Evolutionary conservation across 2,797 vertebrate genomes (phyloP).

Genomic region (Sebastes cheni): DNA sequence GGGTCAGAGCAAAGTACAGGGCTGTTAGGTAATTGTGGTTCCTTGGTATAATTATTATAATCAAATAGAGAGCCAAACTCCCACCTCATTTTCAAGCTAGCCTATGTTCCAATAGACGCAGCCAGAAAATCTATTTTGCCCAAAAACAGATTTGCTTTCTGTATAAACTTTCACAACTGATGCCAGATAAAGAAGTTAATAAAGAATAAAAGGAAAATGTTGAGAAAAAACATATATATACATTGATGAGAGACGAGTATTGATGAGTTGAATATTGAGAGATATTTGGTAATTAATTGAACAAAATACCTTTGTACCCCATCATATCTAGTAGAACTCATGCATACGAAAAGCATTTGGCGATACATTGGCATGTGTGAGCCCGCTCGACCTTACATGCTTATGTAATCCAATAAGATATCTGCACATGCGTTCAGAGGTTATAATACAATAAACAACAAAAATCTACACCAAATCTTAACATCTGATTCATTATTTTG

Average conservation of each 20-base stretch:
- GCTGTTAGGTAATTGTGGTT: constrained; percentile 23
- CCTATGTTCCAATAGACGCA: neutral
- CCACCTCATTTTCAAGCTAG: constrained; percentile 19
- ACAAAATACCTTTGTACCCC: neutral
- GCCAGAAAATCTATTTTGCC: neutral
- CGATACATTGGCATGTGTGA: neutral
- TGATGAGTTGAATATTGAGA: neutral
- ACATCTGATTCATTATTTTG: neutral
- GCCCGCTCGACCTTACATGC: neutral
- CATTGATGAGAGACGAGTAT: neutral
- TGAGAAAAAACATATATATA: neutral
- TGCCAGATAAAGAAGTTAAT: neutral
- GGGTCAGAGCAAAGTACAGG: constrained; percentile 10
- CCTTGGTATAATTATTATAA: constrained; percentile 33
- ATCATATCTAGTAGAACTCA: neutral
- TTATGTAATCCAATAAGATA: neutral
- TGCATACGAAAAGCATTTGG: neutral
- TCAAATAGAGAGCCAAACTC: constrained; percentile 11
- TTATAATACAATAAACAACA: neutral
- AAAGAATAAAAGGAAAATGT: neutral
- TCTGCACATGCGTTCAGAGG: neutral
- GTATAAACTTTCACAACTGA: neutral
- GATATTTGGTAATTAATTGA: neutral
- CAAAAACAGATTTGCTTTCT: neutral
- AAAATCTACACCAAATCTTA: neutral